Conservation (phyloP, 37 sponge, comb jelly and placozoan species). For the Diacarnus erythraeanus region DNA sequence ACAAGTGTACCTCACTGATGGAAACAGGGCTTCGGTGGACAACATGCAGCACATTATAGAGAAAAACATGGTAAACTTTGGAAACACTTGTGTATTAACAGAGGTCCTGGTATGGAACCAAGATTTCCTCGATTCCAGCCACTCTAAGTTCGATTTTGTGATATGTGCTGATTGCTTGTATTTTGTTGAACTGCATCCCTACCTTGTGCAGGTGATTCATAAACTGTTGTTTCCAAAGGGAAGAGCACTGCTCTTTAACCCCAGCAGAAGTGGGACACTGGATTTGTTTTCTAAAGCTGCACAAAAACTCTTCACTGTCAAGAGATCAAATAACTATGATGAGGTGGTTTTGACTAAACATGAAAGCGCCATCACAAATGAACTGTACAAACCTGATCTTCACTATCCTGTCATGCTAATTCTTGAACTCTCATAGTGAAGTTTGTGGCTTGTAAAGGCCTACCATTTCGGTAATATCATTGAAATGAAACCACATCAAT, state of each 20-base stretch:
- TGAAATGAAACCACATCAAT: no score
- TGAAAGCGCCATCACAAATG: background rate
- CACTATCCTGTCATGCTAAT: constrained; percentile 44
- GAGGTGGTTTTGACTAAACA: constrained; percentile 46
- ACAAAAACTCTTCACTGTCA: constrained; percentile 17
- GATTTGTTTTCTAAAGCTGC: constrained; percentile 47
- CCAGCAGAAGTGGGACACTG: constrained; percentile 49
- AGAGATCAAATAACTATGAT: constrained; percentile 23
- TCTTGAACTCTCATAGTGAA: background rate
- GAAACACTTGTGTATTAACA: constrained; percentile 5
- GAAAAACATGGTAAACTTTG: constrained; percentile 15
- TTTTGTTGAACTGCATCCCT: constrained; percentile 42
- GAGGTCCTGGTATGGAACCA: constrained; percentile 50
- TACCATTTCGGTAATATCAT: no score
- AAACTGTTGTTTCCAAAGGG: constrained; percentile 52
- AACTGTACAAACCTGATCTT: constrained; percentile 33
- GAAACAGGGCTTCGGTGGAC: constrained; percentile 48
- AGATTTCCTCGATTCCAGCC: background rate
- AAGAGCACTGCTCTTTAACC: constrained; percentile 44
- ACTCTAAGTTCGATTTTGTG: constrained; percentile 46
- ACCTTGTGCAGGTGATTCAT: constrained; percentile 14
- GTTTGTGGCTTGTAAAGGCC: no score
- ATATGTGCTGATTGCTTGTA: constrained; percentile 74
- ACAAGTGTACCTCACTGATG: constrained; percentile 61
- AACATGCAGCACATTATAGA: constrained; percentile 36